Evolutionary conservation across 2,113 vertebrate species (phyloP), one percentile per base, ranked within the genome.

Genomic region (Pontoporia blainvillei): DNA sequence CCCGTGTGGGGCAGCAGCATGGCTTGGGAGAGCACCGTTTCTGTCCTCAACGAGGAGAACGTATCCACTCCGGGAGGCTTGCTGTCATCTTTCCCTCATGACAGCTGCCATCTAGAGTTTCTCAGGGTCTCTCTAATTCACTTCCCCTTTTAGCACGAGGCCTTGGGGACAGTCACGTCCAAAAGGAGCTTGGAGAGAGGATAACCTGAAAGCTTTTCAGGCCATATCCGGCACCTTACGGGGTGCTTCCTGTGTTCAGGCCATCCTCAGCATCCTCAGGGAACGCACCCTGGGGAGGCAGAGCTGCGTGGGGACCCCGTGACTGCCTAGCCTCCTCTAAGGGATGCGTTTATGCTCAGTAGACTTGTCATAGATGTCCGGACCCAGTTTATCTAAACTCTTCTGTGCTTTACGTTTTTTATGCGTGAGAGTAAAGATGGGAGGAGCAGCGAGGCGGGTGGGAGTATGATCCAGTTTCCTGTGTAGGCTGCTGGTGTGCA

Each of bases 401-500:
- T 54, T 27, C 71, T 3, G 4, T 54, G 36, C 61, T 64, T 41
- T 39, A 52, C 59, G 1, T 54, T 41, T 49, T 75, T 84, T 61
- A 52, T 11, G 27, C 4, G 9, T 18, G 71, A 39, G 72, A 41
- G 4, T 9, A 15, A 6, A 0, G 25, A 5, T 46, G 21, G 20
- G 39, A 49, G 21, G 23, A n/a, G 14, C 9, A 1, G 5, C 1
- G 11, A 21, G 20, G 75, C 0, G 11, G 44, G 4, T 13, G 41
- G 34, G 27, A 21, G 1, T 31, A 1, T 4, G 4, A 7, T 3
- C 36, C 23, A 13, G 34, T 18, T 36, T 36, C 20, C 34, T 23
- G 31, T 5, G 1, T 21, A 5, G 54, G 15, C 21, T 6, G 4
- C 3, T 6, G 10, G 27, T 11, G 31, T 0, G 14, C 2, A 0